These are phyloP conservation scores for Hormaphis cornu DNA, from an alignment of 1,140 invertebrate genomes.

Conservation along the genomic window DNA sequence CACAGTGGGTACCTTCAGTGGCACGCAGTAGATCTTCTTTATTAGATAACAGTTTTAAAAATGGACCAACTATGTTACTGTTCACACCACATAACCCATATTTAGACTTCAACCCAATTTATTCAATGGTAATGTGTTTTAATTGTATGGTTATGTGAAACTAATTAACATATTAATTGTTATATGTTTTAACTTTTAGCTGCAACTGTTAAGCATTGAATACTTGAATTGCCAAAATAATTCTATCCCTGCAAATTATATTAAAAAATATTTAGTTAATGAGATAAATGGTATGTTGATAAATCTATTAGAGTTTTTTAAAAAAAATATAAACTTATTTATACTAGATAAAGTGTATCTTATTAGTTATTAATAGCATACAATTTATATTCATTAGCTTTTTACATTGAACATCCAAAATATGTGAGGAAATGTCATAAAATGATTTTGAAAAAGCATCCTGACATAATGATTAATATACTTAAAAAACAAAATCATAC, in stretches of 20 bases:
- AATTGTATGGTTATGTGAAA: neutral
- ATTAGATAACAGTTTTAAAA: conserved; percentile 49
- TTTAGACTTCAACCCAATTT: conserved; percentile 25
- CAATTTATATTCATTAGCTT: neutral
- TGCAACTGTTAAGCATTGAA: conserved; percentile 15
- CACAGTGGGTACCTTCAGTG: conserved; percentile 53
- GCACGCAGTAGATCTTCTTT: conserved; percentile 49
- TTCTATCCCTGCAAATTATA: conserved; percentile 1
- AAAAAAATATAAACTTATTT: neutral
- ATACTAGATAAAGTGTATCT: too few species aligned
- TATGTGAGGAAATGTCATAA: conserved; percentile 2
- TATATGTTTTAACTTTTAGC: neutral
- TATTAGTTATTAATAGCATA: neutral
- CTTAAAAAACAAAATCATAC: neutral
- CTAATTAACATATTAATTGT: neutral
- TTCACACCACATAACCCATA: conserved; percentile 54
- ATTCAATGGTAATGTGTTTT: conserved; percentile 31
- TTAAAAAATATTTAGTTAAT: neutral
- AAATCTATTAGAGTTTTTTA: neutral
- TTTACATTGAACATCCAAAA: neutral
- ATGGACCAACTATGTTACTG: conserved; percentile 57
- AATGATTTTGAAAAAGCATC: neutral
- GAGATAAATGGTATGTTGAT: neutral
- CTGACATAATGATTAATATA: neutral
- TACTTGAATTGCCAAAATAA: neutral